Conservation (phyloP, 2,888 invertebrate genomes). For the Lymantria dispar region DNA sequence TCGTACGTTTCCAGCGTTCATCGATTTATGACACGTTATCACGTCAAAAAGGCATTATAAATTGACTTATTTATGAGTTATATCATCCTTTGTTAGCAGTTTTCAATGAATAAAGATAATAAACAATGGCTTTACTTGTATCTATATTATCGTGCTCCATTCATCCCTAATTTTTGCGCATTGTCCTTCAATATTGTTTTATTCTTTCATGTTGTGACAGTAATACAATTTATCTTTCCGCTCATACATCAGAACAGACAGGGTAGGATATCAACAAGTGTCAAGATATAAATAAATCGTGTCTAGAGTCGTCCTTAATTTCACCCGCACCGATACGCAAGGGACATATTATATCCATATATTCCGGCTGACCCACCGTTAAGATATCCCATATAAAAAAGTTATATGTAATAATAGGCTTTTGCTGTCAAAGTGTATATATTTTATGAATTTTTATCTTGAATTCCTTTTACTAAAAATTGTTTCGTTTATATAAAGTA, state of each 20-base stretch:
- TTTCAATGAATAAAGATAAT: too few relatives aligned
- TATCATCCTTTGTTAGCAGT: too few relatives aligned
- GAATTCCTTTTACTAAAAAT: not conserved
- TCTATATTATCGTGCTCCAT: conserved; percentile 12
- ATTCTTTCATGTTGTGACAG: conserved; percentile 41
- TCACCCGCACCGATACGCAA: conserved; percentile 14
- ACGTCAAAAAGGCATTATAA: too few relatives aligned
- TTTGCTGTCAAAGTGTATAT: conserved; percentile 4
- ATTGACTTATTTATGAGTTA: too few relatives aligned
- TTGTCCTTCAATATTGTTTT: conserved; percentile 28
- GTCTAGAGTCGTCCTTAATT: conserved; percentile 36
- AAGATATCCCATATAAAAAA: conserved; percentile 13
- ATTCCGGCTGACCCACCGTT: conserved; percentile 14
- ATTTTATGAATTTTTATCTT: not conserved
- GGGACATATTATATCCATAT: conserved; percentile 13
- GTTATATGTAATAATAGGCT: conserved; percentile 6
- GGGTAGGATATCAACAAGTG: conserved; percentile 72
- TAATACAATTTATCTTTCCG: conserved; percentile 51
- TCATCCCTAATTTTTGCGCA: conserved; percentile 13
- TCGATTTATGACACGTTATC: too few relatives aligned
- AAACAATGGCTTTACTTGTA: not conserved
- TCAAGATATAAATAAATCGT: conserved; percentile 61
- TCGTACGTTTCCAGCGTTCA: too few relatives aligned
- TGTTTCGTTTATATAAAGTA: too few relatives aligned
- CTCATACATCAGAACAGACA: conserved; percentile 45